A percentile compares a stretch with the other conserved stretches of the same genome.
Conservation (phyloP, 2,797 vertebrate genomes). For the Onychomys leucogaster region DNA sequence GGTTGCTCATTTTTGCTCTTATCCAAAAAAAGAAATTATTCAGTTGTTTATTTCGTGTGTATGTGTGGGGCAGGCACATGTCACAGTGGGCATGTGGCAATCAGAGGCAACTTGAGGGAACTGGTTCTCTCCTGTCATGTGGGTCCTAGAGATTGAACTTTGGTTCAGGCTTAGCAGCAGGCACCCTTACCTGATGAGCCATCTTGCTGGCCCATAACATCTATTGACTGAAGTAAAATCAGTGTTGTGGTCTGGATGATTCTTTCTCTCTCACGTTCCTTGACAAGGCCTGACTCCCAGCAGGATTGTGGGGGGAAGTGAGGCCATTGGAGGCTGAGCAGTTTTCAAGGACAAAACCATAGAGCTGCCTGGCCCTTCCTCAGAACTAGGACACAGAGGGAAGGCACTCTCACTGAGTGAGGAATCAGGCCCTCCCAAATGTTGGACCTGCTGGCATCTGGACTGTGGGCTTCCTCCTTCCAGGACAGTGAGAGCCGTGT, state of each 20-base stretch:
- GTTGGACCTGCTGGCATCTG: not conserved
- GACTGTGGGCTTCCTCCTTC: not conserved
- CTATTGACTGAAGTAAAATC: not conserved
- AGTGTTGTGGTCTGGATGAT: not conserved
- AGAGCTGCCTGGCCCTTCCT: not conserved
- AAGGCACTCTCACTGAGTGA: accelerated
- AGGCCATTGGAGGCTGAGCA: accelerated
- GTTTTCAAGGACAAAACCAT: not conserved
- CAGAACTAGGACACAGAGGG: not conserved
- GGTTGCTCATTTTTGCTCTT: not conserved
- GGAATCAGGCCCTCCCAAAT: not conserved
- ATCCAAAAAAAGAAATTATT: not conserved
- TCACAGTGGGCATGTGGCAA: not conserved
- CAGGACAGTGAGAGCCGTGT: not conserved
- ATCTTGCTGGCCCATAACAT: not conserved
- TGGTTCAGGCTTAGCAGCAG: not conserved
- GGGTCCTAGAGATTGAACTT: not conserved
- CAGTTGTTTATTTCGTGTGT: not conserved
- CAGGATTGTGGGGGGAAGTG: not conserved
- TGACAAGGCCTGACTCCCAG: not conserved
- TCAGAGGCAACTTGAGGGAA: not conserved
- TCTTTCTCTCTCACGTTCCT: not conserved
- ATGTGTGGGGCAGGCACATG: too few relatives aligned
- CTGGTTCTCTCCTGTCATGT: not conserved
- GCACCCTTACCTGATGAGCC: not conserved